phyloP scores from a whole-genome alignment of 1,140 invertebrate genomes.

The Cydia fagiglandana region DNA sequence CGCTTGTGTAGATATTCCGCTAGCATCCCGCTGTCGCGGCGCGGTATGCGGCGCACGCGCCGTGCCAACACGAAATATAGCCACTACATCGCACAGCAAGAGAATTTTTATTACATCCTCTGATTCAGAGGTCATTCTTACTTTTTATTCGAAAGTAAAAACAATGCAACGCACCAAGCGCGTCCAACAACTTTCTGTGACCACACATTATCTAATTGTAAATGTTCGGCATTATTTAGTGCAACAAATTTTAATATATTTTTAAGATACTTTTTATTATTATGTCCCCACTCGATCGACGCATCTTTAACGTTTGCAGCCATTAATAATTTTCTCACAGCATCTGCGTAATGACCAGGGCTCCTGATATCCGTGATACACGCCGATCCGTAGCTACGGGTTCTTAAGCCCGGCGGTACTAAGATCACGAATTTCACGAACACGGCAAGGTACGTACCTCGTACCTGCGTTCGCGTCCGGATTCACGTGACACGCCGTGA shows the following conservation, averaged over 20 bases:
- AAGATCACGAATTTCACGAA: no score
- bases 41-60: slow-evolving; percentile 22
- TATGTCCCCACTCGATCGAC: background rate
- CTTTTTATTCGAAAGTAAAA: slow-evolving; percentile 31
- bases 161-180: background rate
- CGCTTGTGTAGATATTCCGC: slow-evolving; percentile 16
- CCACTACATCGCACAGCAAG: slow-evolving; percentile 9
- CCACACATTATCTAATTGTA: background rate
- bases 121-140: slow-evolving; percentile 29
- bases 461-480: no score
- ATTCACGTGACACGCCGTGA: no score
- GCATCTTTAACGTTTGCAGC: slow-evolving; percentile 5
- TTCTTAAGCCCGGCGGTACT: no score
- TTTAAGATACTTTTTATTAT: background rate
- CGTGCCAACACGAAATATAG: slow-evolving; percentile 25
- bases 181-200: background rate
- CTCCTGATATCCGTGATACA: no score
- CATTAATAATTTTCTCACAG: slow-evolving; percentile 20
- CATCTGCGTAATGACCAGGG: slow-evolving; percentile 17
- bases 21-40: slow-evolving; percentile 1
- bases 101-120: slow-evolving; percentile 32
- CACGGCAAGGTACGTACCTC: no score
- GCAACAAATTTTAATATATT: background rate
- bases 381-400: no score
- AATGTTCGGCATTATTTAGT: background rate